Base-by-base conservation (phyloP, 2,113 vertebrate genomes). In the Calcarius ornatus region DNA sequence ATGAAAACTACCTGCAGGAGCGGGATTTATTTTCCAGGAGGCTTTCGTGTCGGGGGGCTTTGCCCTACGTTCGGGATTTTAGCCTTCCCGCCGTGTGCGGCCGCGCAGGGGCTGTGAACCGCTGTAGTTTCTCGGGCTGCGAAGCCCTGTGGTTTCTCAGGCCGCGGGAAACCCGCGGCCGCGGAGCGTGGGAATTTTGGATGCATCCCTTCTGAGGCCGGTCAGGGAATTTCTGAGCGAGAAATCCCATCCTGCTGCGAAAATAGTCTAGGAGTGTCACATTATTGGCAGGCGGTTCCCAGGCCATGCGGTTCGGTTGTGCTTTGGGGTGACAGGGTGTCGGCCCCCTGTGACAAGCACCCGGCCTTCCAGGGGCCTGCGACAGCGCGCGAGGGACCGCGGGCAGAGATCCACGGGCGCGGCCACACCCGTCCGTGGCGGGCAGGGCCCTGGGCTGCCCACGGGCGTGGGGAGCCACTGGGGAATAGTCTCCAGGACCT, bases 1-100 rank as follows among this genome's bases (percentile, higher is more conserved):
- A 42, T 12, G 81, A 82, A 64, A 94, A 95, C 81, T 92, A 88
- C 91, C 95, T 95, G 83, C 20, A 12, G 43, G 8, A 95, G n/a
- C 1, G 5, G 48, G 47, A 35, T 82, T 40, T 77, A 6, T 77
- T 95, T 93, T 73, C 70, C 85, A 30, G 38, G 38, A 80, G 64
- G 16, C 11, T 70, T 54, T 24, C 3, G 10, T 25, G 12, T 4
- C 7, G 13, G 31, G 16, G 16, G 12, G 21, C 20, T 86, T 59
- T 57, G 51, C 25, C 4, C 71, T 81, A 8, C 17, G 1, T 30
- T 59, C 2, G 47, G n/a, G 70, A 7, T 73, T 86, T 75, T 11
- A 78, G 30, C 27, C 23, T 64, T 85, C 45, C 30, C 24, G 9
- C 59, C 2, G 11, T 40, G n/a, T 31, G 64, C 56, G 12, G 11